These are phyloP conservation scores for Labrus mixtus DNA, from an alignment of 2,113 vertebrate genomes.

Conservation along the genomic window DNA sequence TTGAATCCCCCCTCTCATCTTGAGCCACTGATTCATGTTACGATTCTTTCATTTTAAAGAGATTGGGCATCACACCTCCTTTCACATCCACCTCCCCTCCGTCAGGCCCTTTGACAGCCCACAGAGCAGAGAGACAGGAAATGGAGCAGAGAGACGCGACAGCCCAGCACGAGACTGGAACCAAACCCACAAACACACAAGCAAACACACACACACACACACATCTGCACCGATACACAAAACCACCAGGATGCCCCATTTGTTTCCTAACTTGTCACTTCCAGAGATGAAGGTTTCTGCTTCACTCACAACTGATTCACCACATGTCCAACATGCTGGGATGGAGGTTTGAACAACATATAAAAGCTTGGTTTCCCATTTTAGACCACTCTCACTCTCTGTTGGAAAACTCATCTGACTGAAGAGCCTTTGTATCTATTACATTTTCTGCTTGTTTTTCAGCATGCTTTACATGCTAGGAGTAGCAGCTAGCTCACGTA, in stretches of 20 bases:
- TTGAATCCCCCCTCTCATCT: conserved; percentile 21
- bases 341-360: conserved; percentile 27
- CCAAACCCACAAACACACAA: conserved; percentile 40
- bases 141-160: conserved; percentile 68
- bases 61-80: conserved; percentile 22
- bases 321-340: conserved; percentile 19
- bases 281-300: conserved; percentile 48
- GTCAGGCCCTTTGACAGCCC: conserved; percentile 47
- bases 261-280: conserved; percentile 55
- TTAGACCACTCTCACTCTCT: conserved; percentile 31
- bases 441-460: conserved; percentile 2
- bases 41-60: conserved; percentile 41
- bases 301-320: conserved; percentile 36
- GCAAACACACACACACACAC: conserved; percentile 28
- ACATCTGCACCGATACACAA: conserved; percentile 44
- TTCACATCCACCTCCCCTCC: conserved; percentile 30
- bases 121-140: conserved; percentile 63
- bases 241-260: conserved; percentile 48
- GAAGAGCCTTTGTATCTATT: neutral
- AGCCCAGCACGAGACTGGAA: conserved; percentile 72
- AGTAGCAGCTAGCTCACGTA: neutral
- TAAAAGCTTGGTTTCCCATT: conserved; percentile 23
- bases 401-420: neutral
- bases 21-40: conserved; percentile 41
- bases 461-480: neutral